Conservation (phyloP, 2,797 vertebrate genomes). For the Sebastiscus albofasciatus region DNA sequence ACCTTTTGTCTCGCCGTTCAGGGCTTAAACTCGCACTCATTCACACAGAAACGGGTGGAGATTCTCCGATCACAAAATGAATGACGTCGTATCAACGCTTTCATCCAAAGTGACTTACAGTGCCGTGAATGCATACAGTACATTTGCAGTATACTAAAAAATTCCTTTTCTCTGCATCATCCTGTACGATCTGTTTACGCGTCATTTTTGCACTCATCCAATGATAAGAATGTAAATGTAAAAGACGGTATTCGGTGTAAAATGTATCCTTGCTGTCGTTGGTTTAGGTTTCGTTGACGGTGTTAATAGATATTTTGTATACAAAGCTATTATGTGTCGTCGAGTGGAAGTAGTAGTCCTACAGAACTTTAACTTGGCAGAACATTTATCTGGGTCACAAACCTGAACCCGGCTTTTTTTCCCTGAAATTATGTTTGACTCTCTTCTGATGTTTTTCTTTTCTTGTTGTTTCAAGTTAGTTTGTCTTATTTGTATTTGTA, state of each 20-base stretch:
- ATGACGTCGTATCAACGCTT: slow-evolving; percentile 27
- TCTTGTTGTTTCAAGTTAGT: background rate
- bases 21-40: slow-evolving; percentile 1
- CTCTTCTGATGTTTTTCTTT: background rate
- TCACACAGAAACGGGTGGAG: slow-evolving; percentile 60
- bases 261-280: slow-evolving; percentile 55
- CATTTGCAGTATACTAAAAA: slow-evolving; percentile 35
- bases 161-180: background rate
- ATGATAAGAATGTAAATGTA: slow-evolving; percentile 61
- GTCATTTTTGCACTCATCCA: slow-evolving; percentile 45
- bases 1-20: background rate
- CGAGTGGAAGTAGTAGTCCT: slow-evolving; percentile 53
- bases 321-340: slow-evolving; percentile 51
- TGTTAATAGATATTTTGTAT: slow-evolving; percentile 71
- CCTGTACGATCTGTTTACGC: slow-evolving; percentile 29
- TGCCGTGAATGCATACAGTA: slow-evolving; percentile 27
- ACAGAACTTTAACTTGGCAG: slow-evolving; percentile 8
- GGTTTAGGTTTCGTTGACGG: slow-evolving; percentile 51
- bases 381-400: background rate
- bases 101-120: slow-evolving; percentile 56
- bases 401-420: background rate
- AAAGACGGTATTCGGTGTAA: slow-evolving; percentile 48
- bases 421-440: background rate
- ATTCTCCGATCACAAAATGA: slow-evolving; percentile 46
- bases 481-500: background rate